These are phyloP conservation scores for Hypomesus transpacificus DNA, from an alignment of 2,113 vertebrate species.

Conservation along the genomic window DNA sequence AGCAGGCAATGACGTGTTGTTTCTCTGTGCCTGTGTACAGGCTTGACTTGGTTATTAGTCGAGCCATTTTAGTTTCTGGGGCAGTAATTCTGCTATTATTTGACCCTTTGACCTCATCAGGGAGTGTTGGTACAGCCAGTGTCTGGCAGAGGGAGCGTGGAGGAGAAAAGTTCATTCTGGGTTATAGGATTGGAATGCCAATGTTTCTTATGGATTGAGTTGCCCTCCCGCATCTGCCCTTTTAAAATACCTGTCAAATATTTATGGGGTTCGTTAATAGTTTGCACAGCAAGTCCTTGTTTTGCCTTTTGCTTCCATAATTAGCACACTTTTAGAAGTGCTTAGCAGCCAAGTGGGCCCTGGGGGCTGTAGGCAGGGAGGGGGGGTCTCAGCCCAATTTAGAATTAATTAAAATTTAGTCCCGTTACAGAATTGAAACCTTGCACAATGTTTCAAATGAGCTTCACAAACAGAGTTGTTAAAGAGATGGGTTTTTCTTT, in stretches of 20 bases:
- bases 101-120: neutral
- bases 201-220: slow-evolving; percentile 6
- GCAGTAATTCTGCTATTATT: neutral
- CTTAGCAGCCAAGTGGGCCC: slow-evolving; percentile 44
- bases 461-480: slow-evolving; percentile 11
- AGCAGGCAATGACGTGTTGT: too few species aligned
- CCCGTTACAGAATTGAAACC: slow-evolving; percentile 37
- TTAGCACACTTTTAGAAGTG: slow-evolving; percentile 50
- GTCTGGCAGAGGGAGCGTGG: neutral
- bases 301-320: slow-evolving; percentile 55
- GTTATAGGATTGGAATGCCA: neutral
- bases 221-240: slow-evolving; percentile 1
- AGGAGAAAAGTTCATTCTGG: neutral
- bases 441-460: slow-evolving; percentile 32
- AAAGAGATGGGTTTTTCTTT: slow-evolving; percentile 1
- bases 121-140: neutral
- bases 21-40: too few species aligned
- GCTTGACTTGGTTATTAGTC: too few species aligned
- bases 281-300: slow-evolving; percentile 48
- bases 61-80: too few species aligned
- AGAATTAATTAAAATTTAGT: slow-evolving; percentile 43
- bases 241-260: slow-evolving; percentile 49
- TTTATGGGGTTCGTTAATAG: slow-evolving; percentile 54
- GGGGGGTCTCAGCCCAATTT: slow-evolving; percentile 25
- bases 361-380: slow-evolving; percentile 27